Conservation (phyloP, 2,113 vertebrate genomes). For the mouse (Mus musculus) region GRCm39 chrX:56974001-56974500, state of each 20-base stretch:
- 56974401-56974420: neutral
- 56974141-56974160: constrained; percentile 12
- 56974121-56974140: neutral
- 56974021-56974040: neutral
- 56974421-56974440: neutral
- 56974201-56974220: neutral
- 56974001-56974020: neutral
- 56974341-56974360: neutral
- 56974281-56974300: neutral
- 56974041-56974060: constrained; percentile 5
- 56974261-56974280: neutral
- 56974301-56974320: no score
- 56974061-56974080: neutral
- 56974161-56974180: neutral
- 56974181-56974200: constrained; percentile 19
- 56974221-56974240: neutral
- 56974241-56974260: neutral
- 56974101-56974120: neutral
- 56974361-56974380: neutral
- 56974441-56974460: neutral
- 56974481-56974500: constrained; percentile 8
- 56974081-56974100: neutral
- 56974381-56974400: neutral
- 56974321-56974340: neutral
- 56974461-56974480: neutral